Base-by-base conservation (phyloP, 2,113 vertebrate genomes). In the Calidris pugnax region DNA sequence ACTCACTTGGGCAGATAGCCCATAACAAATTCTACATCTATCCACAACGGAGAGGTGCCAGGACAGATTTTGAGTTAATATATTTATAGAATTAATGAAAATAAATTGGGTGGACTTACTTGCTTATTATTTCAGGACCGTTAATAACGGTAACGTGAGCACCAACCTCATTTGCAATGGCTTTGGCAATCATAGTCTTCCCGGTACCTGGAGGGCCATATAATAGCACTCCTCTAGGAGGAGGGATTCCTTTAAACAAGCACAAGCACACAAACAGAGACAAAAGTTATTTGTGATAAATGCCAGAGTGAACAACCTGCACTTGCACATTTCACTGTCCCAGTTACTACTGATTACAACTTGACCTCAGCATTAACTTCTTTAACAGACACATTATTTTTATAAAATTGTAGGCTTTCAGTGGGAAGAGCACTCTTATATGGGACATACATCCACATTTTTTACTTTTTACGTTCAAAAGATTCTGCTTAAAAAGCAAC, bases 71-170 rank as follows among this genome's bases (percentile, higher is more conserved):
- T 3, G 23, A 23, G 23, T 62, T 56, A 19, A 20, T 35, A 1
- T 6, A 64, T 59, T 63, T 33, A 59, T 37, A 62, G 47, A 75
- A 73, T 41, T 30, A 37, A 87, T 66, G 59, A 47, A 90, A 90
- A 90, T 72, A 43, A 87, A 83, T 32, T 4, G 67, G 12, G 28
- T 63, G 39, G 15, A 97, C 99, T 64, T 98, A 99, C 99, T 99
- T 99, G 99, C 99, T 99, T 97, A 99, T 98, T 97, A 99, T 99
- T 98, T 99, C 99, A 32, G 99, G 99, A 32, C 99, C 99, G 22
- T 99, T 99, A 98, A 99, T 99, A 51, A 99, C 98, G 0, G 97
- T 98, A 97, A 99, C 98, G 14, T 99, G 98, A 86, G 99, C 99
- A 28, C 99, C 98, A 16, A 99, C 98, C 97, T 99, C 99, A 71